Evolutionary conservation across 2,113 vertebrate species (phyloP), one percentile per base, ranked within the genome.

Genomic region (Aegotheles bennettii): DNA sequence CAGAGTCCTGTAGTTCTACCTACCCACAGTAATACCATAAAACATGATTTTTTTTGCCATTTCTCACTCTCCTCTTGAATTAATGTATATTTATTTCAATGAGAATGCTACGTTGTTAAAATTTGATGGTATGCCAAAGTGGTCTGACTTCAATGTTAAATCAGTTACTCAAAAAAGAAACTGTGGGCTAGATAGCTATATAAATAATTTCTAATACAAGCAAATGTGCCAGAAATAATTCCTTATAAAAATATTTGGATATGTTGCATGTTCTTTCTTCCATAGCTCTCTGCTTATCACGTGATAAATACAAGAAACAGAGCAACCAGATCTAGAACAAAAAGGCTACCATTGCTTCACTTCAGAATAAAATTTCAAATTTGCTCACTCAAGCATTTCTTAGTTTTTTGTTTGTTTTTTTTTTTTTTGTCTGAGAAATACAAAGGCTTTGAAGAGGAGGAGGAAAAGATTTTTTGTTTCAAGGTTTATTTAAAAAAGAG

Each of bases 211-310:
- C 16, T 71, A 36, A 63, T 36, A n/a, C 4, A 69, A 21, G 1
- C 2, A 73, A 63, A 5, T 10, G 3, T 25, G 5, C 25, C 2
- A 86, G 33, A 79, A 85, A 45, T 31, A 45, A 57, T 35, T 75
- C 2, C 0, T 0, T 6, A 35, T 38, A 12, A 60, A 87, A 89
- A 59, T 59, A 35, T 18, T 53, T 90, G 1, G 6, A 7, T 61
- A 33, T 48, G 11, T 70, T 78, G 2, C 9, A 70, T 4, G 43
- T 35, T 48, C 10, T 45, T 40, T 2, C 5, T 59, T 78, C 10
- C 5, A 5, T 7, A 6, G 18, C 11, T 65, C 15, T 69, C 13
- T 63, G 0, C 85, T 77, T 89, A 28, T 24, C 13, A 9, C 50
- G 3, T 47, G 11, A 20, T 33, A 45, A 6, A 6, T 57, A 16